Percentiles rank a stretch among this genome's conserved stretches.
phyloP scores from a whole-genome alignment of 2,113 vertebrate species.

The Raja brachyura region DNA sequence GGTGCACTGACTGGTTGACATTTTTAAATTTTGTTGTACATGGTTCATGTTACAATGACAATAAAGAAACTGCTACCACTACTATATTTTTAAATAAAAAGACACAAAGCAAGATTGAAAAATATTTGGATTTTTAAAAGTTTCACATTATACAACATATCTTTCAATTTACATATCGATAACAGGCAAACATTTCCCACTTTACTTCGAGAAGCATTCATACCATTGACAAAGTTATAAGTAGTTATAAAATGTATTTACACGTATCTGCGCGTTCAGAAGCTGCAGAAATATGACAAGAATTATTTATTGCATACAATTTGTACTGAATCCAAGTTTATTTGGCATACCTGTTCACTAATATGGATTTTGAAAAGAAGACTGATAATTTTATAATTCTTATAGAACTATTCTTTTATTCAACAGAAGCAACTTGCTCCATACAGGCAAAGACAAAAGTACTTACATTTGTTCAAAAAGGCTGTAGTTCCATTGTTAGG shows the following conservation, averaged over 20 bases:
- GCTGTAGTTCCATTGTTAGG: neutral
- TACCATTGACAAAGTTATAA: neutral
- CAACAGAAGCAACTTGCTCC: neutral
- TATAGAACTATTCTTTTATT: neutral
- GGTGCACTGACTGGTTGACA: no score
- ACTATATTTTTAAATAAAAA: neutral
- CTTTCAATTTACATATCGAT: constrained; percentile 17
- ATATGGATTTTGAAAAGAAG: neutral
- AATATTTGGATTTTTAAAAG: neutral
- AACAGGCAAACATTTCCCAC: neutral
- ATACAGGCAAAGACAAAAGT: neutral
- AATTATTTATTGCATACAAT: neutral
- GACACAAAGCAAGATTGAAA: constrained; percentile 3
- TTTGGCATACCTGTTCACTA: neutral
- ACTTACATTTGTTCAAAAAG: neutral
- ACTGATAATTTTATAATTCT: neutral
- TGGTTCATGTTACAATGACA: no score
- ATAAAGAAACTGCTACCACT: no score
- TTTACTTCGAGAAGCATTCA: neutral
- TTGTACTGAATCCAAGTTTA: neutral
- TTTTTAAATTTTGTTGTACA: no score
- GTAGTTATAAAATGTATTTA: neutral
- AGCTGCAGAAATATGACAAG: constrained; percentile 12
- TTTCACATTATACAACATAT: neutral
- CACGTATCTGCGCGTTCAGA: neutral